Base-by-base conservation (phyloP, 2,113 vertebrate genomes). In the Raphicerus campestris region DNA sequence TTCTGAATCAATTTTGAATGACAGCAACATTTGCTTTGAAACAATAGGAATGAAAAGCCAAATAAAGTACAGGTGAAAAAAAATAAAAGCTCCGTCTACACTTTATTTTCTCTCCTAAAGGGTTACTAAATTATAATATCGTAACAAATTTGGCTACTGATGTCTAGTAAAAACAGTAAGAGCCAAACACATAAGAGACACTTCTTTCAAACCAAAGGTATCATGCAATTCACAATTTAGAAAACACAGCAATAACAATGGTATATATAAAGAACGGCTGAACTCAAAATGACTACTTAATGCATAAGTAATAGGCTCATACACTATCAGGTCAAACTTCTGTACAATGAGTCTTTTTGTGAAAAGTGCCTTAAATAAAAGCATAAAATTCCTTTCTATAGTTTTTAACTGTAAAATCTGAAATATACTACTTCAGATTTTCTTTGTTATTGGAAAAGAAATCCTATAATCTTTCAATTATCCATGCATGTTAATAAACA, bases 331-430 rank as follows among this genome's bases (percentile, higher is more conserved):
- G 73, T 75, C 51, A 32, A 93, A 81, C 35, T 91, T 91, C 35
- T 81, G 51, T 88, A 89, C 14, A 89, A 20, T 75, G 39, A 85
- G 53, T 56, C 94, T 86, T 91, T 93, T 60, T 63, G 45, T 55
- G n/a, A 75, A 66, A 97, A 88, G 42, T 90, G 45, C 13, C n/a
- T 60, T 91, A 95, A 94, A 92, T 70, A 81, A 93, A 94, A 92
- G 82, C 22, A 58, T 28, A 24, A 91, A 94, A 82, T 70, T 85
- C 16, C 32, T 53, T 87, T 82, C 30, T 82, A 60, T 3, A 91
- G 28, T 10, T 86, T 84, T 73, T 93, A 94, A 66, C 70, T 80
- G 81, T 16, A 94, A 93, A 58, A 91, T 39, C 14, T 53, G 11
- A 95, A 93, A 82, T 92, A 61, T 55, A 86, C 11, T 45, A 39